Base-by-base conservation (phyloP, 2,113 vertebrate genomes). In the Perca fluviatilis region DNA sequence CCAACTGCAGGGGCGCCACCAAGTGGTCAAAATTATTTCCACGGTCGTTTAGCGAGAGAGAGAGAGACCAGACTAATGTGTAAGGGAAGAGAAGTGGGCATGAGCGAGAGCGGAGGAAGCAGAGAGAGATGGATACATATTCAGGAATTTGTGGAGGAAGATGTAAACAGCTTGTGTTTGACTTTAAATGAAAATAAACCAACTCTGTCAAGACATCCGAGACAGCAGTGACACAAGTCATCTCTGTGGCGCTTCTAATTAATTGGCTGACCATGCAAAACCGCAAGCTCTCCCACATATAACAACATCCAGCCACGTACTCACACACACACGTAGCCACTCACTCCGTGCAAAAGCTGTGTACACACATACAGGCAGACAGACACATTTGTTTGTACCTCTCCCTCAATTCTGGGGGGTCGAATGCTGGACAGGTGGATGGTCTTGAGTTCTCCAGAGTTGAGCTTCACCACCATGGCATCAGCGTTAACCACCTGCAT, bases 401-500 rank as follows among this genome's bases (percentile, higher is more conserved):
- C 98, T 77, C 97, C 97, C 51, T 99, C 98, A 65, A 96, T 96
- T 85, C 97, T 96, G 0, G 98, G 98, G 13, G 98, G 98, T 1
- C 98, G 95, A 77, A 99, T 99, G 89, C 98, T 99, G 79, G 98
- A 98, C 63, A 99, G 93, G 88, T 99, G 98, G 80, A 99, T 97
- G 68, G 98, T 99, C 92, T 98, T 99, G 89, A 95, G 95, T 89
- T 99, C 97, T 5, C 98, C 98, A 0, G 98, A 99, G 94, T 96
- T 98, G 43, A 99, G 90, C 89, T 99, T 99, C 87, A 98, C 97
- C 71, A 98, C 96, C 77, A 99, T 96, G 90, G 98, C 98, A 0
- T 99, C 98, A 0, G 98, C 98, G 5, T 99, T 99, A 36, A 99
- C 91, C 76, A 99, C 96, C 86, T 99, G 98, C 97, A 99, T 97